Evolutionary conservation across 2,888 invertebrate species (phyloP).

Genomic region (Euzophera pinguis): DNA sequence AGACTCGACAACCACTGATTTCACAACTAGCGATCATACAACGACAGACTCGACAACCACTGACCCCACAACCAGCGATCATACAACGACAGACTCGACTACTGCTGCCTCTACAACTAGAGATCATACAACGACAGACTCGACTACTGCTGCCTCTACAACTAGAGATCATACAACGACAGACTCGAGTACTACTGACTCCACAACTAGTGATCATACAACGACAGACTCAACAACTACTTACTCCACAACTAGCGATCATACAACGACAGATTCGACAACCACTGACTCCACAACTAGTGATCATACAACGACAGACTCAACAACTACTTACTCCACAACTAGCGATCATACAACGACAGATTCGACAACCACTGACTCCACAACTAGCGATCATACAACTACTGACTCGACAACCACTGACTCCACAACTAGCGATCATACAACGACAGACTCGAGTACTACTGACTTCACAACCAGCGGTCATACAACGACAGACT

Average conservation of each 20-base stretch:
- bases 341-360: background rate
- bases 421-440: background rate
- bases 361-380: background rate
- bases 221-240: background rate
- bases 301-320: background rate
- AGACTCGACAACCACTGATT: background rate
- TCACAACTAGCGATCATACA: conserved; percentile 10
- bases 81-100: conserved; percentile 2
- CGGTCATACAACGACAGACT: no score
- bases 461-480: background rate
- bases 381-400: background rate
- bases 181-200: background rate
- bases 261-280: background rate
- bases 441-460: background rate
- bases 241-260: background rate
- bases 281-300: background rate
- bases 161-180: background rate
- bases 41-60: conserved; percentile 4
- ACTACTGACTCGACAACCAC: background rate
- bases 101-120: conserved; percentile 2
- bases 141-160: background rate
- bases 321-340: background rate
- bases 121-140: conserved; percentile 1
- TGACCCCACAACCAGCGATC: conserved; percentile 5
- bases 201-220: no score